Percentiles rank a stretch among this genome's conserved stretches.
Evolutionary conservation across 2,797 vertebrate genomes (phyloP).

Genomic region (Hydrophis major): DNA sequence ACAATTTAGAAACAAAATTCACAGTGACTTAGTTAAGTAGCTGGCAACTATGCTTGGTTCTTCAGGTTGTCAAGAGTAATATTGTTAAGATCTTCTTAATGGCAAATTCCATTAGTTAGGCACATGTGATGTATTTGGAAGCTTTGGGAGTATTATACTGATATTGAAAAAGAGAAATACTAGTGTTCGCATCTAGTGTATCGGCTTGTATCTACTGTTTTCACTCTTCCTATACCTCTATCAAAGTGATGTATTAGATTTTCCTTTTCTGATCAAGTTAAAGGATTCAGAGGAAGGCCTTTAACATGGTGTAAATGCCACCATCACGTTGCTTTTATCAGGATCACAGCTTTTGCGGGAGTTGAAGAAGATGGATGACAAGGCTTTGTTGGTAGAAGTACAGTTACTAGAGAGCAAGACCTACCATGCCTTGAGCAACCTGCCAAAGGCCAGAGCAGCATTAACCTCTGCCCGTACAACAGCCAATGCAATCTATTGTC

Average conservation of each 20-base stretch:
- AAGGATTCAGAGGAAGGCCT: background rate
- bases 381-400: slow-evolving; percentile 96
- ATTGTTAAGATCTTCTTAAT: background rate
- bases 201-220: background rate
- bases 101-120: background rate
- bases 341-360: slow-evolving; percentile 92
- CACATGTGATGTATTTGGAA: background rate
- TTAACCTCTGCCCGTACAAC: slow-evolving; percentile 97
- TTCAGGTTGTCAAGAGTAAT: background rate
- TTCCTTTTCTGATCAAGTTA: background rate
- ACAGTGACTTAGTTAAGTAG: background rate
- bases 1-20: background rate
- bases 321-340: slow-evolving; percentile 50
- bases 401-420: slow-evolving; percentile 98
- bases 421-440: slow-evolving; percentile 95
- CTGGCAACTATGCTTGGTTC: background rate
- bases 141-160: background rate
- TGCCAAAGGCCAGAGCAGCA: slow-evolving; percentile 94
- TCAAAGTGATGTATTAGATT: background rate
- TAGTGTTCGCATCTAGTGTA: background rate
- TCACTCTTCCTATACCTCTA: background rate
- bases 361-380: slow-evolving; percentile 99
- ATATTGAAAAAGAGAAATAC: background rate
- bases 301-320: background rate
- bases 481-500: slow-evolving; percentile 98